Conservation (phyloP, 2,797 vertebrate species). For the Siniperca undulata region DNA sequence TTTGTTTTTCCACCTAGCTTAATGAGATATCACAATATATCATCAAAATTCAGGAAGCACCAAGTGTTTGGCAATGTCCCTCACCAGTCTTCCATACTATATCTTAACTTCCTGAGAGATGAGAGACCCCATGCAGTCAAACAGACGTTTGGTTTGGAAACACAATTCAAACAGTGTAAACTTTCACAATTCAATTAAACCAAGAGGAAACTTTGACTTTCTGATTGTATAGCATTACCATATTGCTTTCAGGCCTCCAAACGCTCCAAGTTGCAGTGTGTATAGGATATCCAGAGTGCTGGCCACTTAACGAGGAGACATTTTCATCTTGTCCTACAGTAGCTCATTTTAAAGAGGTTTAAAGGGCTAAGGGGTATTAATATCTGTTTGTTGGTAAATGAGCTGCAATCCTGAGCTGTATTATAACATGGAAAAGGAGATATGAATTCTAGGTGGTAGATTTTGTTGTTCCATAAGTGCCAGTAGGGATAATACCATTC, state of each 20-base stretch:
- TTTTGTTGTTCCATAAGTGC: slow-evolving; percentile 44
- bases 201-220: slow-evolving; percentile 23
- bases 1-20: slow-evolving; percentile 35
- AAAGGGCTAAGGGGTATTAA: slow-evolving; percentile 21
- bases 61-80: slow-evolving; percentile 40
- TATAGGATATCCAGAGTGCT: slow-evolving; percentile 18
- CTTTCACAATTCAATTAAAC: slow-evolving; percentile 35
- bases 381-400: slow-evolving; percentile 33
- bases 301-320: slow-evolving; percentile 17
- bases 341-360: not conserved
- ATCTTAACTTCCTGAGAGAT: slow-evolving; percentile 67
- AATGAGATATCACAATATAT: slow-evolving; percentile 49
- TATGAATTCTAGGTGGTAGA: slow-evolving; percentile 42
- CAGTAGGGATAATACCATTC: slow-evolving; percentile 28
- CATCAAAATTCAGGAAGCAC: slow-evolving; percentile 47
- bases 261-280: slow-evolving; percentile 12
- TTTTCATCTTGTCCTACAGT: slow-evolving; percentile 24
- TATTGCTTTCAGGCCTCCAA: slow-evolving; percentile 16
- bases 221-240: slow-evolving; percentile 21
- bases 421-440: slow-evolving; percentile 22
- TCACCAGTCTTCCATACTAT: slow-evolving; percentile 29
- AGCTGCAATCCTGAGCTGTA: slow-evolving; percentile 72
- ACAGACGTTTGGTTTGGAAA: slow-evolving; percentile 35
- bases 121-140: slow-evolving; percentile 33
- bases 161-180: slow-evolving; percentile 45